Percentiles rank a stretch among this genome's conserved stretches.
Evolutionary conservation across 1,140 invertebrate species (phyloP).

Genomic region (Hycleus phaleratus): DNA sequence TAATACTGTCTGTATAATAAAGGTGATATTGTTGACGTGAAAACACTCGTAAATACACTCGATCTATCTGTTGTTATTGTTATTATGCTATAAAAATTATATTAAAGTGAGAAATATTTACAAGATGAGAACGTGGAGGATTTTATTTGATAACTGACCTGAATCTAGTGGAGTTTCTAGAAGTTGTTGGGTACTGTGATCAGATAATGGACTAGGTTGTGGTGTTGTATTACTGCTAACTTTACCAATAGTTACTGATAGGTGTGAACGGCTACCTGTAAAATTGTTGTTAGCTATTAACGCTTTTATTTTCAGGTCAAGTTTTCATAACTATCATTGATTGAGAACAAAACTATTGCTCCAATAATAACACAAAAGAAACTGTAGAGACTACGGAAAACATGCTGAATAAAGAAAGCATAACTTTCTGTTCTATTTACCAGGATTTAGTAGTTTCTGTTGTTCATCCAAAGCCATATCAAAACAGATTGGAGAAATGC

Average conservation of each 20-base stretch:
- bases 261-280: slow-evolving; percentile 30
- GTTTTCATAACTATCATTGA: no score
- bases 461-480: slow-evolving; percentile 39
- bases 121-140: neutral
- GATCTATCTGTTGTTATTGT: neutral
- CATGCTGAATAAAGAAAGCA: no score
- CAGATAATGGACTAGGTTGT: slow-evolving; percentile 35
- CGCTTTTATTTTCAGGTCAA: no score
- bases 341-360: no score
- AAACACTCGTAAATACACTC: neutral
- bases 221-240: slow-evolving; percentile 26
- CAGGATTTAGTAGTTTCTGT: slow-evolving; percentile 34
- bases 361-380: no score
- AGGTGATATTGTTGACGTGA: neutral
- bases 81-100: neutral
- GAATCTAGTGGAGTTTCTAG: slow-evolving; percentile 34
- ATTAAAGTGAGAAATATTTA: neutral
- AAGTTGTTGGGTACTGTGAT: slow-evolving; percentile 33
- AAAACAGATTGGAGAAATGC: slow-evolving; percentile 30
- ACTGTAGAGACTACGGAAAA: no score
- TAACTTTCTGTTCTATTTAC: slow-evolving; percentile 9
- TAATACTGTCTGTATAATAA: no score
- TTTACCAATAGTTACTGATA: slow-evolving; percentile 39
- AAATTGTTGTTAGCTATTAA: no score
- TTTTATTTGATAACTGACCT: slow-evolving; percentile 17